Evolutionary conservation across 2,797 vertebrate genomes (phyloP).

Genomic region (Ibycter americanus): DNA sequence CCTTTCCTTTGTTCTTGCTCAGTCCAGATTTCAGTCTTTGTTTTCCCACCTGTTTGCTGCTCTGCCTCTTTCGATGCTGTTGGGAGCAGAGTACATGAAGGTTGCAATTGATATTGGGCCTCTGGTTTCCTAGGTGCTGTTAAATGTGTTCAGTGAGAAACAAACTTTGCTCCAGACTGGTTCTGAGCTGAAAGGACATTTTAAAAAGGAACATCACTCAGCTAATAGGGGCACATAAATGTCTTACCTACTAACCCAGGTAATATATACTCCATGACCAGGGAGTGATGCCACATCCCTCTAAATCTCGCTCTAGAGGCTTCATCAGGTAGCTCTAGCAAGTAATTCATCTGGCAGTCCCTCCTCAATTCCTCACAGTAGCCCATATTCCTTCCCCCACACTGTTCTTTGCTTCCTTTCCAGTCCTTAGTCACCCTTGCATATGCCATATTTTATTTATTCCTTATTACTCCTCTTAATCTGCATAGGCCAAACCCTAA

Average conservation of each 20-base stretch:
- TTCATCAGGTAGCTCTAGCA: not conserved
- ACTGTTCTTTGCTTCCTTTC: not conserved
- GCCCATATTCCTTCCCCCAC: not conserved
- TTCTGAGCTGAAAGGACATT: not conserved
- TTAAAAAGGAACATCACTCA: not conserved
- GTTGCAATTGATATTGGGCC: not conserved
- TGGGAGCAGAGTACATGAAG: not conserved
- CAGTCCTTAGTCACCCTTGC: constrained; percentile 25
- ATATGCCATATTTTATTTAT: constrained; percentile 25
- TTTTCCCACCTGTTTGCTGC: not conserved
- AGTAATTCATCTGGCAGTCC: not conserved
- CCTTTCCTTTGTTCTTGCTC: not conserved
- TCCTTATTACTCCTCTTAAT: constrained; percentile 26
- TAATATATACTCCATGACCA: not conserved
- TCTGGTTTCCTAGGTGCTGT: not conserved
- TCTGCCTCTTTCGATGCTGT: not conserved
- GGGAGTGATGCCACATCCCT: not conserved
- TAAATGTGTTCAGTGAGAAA: not conserved
- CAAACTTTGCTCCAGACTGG: not conserved
- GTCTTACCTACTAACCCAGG: not conserved
- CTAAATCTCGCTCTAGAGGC: not conserved
- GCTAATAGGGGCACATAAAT: not conserved
- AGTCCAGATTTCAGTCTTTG: not conserved
- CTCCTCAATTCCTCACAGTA: not conserved
- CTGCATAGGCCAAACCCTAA: constrained; percentile 36